Conservation (phyloP, 2,797 vertebrate genomes). For the Sparidentex hasta region DNA sequence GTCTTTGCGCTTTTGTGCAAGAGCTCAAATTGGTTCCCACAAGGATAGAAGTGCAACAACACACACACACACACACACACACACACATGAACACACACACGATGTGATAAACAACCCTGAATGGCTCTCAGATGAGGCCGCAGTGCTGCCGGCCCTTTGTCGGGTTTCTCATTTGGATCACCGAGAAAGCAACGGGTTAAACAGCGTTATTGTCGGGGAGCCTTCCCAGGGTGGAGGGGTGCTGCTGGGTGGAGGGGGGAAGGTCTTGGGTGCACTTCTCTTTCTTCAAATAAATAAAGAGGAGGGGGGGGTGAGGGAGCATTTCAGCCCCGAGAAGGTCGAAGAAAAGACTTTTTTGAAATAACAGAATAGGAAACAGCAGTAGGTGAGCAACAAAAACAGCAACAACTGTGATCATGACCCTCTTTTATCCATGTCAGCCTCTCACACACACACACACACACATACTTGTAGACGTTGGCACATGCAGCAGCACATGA, state of each 20-base stretch:
- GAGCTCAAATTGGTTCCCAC: conserved; percentile 42
- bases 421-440: conserved; percentile 44
- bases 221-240: conserved; percentile 63
- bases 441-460: conserved; percentile 4
- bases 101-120: conserved; percentile 51
- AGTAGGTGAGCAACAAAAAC: conserved; percentile 52
- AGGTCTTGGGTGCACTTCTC: conserved; percentile 47
- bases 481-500: conserved; percentile 46
- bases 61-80: not conserved
- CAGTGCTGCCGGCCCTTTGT: conserved; percentile 59
- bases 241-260: conserved; percentile 43
- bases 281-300: conserved; percentile 68
- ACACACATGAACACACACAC: not conserved
- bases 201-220: conserved; percentile 57
- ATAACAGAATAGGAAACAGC: conserved; percentile 58
- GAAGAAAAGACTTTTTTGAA: conserved; percentile 61
- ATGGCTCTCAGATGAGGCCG: conserved; percentile 51
- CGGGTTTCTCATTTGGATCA: conserved; percentile 38
- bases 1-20: not conserved
- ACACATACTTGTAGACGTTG: not conserved
- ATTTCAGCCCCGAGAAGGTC: conserved; percentile 51
- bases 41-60: conserved; percentile 14
- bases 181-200: conserved; percentile 56
- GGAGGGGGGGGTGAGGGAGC: conserved; percentile 24
- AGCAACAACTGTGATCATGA: conserved; percentile 59